Evolutionary conservation across 2,113 vertebrate species (phyloP), one percentile per base, ranked within the genome.

Genomic region (Stigmatopora nigra): DNA sequence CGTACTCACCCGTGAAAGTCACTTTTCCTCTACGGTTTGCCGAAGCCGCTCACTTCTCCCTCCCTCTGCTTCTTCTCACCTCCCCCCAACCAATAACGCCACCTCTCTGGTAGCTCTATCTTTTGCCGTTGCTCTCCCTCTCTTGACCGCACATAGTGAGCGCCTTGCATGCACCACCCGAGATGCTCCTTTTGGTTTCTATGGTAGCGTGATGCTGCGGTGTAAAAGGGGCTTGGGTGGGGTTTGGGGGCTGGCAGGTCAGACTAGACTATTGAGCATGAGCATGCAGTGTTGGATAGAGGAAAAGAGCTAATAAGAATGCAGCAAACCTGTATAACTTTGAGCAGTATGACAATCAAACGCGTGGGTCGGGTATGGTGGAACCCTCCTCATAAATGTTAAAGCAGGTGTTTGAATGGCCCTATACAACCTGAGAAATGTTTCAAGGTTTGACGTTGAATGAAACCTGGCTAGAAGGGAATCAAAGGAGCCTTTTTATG

Each of bases 1-100:
- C 63, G 83, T 88, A 91, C 91, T 92, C 83, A 92, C 91, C 89
- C 45, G 68, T 79, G 76, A 82, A 83, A 71, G 84, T 44, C 80
- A 86, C 86, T 87, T 84, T 84, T 80, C 65, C 68, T 72, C 69
- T 72, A 62, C 77, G 81, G 76, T 72, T 84, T 61, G 20, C 64
- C 78, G 68, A 74, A 47, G 77, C 75, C 65, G 64, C 73, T 77
- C 64, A 44, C 25, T 51, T 67, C 56, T 52, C 46, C 51, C 36
- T 49, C 44, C 52, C 44, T 14, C 63, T 69, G 15, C 56, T 6
- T 65, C 35, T 58, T 12, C 67, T 59, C 47, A 13, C 51, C 19
- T 51, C 62, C 25, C 60, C 31, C 57, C 63, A 53, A 41, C 58
- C 35, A 60, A 44, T 44, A 41, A 60, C 36, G 13, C 17, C 58